Conservation (phyloP, 2,888 invertebrate genomes). For the Nineta flava region DNA sequence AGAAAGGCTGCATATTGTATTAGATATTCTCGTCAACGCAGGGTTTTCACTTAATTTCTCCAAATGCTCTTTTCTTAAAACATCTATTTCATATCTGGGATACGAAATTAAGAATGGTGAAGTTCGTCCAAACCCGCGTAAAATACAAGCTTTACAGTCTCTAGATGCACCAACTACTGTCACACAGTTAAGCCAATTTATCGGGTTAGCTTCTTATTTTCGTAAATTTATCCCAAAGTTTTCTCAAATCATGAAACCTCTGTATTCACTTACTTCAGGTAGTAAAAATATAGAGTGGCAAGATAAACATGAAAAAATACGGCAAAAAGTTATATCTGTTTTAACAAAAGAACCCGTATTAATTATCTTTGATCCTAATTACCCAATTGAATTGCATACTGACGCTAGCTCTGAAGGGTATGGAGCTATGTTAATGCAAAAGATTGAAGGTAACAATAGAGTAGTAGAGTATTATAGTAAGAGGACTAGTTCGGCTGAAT, state of each 20-base stretch:
- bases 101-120: conserved; percentile 18
- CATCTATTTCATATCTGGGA: conserved; percentile 17
- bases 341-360: no score
- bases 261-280: no score
- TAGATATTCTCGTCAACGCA: conserved; percentile 9
- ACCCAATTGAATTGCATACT: no score
- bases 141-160: conserved; percentile 10
- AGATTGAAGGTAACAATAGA: conserved; percentile 3
- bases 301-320: no score
- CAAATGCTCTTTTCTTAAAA: conserved; percentile 17
- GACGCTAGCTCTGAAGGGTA: no score
- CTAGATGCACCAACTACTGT: conserved; percentile 1
- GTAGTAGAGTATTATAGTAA: conserved; percentile 2
- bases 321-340: no score
- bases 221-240: no score
- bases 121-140: conserved; percentile 16
- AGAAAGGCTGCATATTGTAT: no score
- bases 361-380: no score
- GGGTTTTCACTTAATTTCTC: conserved; percentile 11
- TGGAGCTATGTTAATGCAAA: no score
- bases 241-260: no score
- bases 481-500: conserved; percentile 6
- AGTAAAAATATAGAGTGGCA: no score
- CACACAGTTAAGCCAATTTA: conserved; percentile 6
- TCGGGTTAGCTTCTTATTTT: conserved; percentile 14